Evolutionary conservation across 1,140 invertebrate genomes (phyloP), one percentile per base, ranked within the genome.

Genomic region (Caenorhabditis latens): DNA sequence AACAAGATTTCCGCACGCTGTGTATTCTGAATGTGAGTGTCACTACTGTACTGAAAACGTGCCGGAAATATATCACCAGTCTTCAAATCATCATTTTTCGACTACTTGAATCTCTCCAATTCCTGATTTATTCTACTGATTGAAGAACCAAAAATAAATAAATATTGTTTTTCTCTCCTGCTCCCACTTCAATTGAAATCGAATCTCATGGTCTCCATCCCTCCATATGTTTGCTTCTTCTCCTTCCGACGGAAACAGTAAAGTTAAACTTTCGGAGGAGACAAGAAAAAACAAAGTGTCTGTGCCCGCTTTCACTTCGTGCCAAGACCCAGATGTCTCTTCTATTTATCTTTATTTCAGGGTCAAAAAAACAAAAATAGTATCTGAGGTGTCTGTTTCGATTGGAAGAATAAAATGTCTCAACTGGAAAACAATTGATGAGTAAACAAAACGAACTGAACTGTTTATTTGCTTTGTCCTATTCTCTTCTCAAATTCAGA

Each of bases 341-440:
- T 58, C 40, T 65, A 71, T 71, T 71, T 46, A 71, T 71, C 24
- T 71, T 43, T 43, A 53, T 14, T 19, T 14, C 65, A 46, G 40
- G 65, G 65, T 71, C 65, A 71, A 65, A 71, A 63, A 71, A 71
- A 71, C 65, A 71, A 71, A 71, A 71, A 71, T 71, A 71, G 65
- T 71, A 6, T 43, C 4, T 32, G 61, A 65, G 65, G 65, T 71
- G 71, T 79, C 71, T 79, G 71, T 50, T 50, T 50, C 71, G 16
- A 0, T 53, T 53, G 50, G 65, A n/a, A 21, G 21, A n/a, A 8
- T 46, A n/a, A 71, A 71, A 48, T 79, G 71, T 79, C 71, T 79
- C 71, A 79, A 79, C 16, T 71, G 65, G 13, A 71, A n/a, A 71
- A 71, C 43, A 71, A 71, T 71, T 71, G 42, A 46, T 46, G 43